Evolutionary conservation across 1,140 invertebrate species (phyloP), one percentile per base, ranked within the genome.

Genomic region (Papilio xuthus): DNA sequence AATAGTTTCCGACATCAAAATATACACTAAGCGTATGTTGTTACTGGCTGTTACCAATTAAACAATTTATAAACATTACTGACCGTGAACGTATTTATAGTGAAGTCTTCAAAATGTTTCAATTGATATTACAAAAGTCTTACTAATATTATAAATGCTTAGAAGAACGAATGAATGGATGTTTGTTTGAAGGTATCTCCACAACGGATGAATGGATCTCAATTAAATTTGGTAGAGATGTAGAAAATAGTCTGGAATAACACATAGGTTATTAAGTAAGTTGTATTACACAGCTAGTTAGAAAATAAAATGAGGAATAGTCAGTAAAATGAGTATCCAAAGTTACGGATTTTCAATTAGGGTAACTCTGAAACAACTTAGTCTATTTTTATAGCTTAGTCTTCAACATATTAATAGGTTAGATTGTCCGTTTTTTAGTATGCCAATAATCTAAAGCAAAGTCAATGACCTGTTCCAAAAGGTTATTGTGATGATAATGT

Each of bases 51-150:
- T 69, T 12, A 26, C 20, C 70, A 72, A 72, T 72, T 72, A 72
- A 72, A 47, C 41, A 72, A 72, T 72, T 47, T 72, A 72, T 72
- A 72, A 72, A 72, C 70, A 72, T 72, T 23, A 23, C 42, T 72
- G 70, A 47, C 70, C 42, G 41, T 72, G 70, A 72, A 42, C 20
- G n/a, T 72, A 26, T 42, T 72, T 50, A 23, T 42, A 72, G 12
- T 47, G 10, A 72, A 44, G 2, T 23, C 41, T 47, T 50, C 70
- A 9, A n/a, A 72, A 47, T 9, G 4, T 72, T 44, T 37, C 32
- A 37, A 6, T 37, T 37, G 4, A 37, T 7, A 37, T 3, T 37
- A 37, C 7, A 4, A 37, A 6, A 37, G n/a, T 37, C 32, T 3
- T 47, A 18, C 47, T 37, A 28, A 18, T 26, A 28, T 28, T 37